A percentile compares a stretch with the other conserved stretches of the same genome.
phyloP scores from a whole-genome alignment of 2,888 invertebrate genomes.

The Pammene fasciana region DNA sequence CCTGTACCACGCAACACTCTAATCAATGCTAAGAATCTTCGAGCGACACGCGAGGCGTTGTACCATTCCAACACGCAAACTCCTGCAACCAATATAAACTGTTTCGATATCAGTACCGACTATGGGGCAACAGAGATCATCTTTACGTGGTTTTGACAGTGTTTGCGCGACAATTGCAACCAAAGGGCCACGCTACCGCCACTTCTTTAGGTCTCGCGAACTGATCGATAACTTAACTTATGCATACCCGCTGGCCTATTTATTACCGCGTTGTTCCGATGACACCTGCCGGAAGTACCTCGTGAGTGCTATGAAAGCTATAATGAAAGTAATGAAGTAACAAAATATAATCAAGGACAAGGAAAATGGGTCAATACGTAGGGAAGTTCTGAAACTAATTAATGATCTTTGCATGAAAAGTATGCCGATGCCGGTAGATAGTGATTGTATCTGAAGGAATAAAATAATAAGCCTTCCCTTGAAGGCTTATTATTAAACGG shows the following conservation, averaged over 20 bases:
- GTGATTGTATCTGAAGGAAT: no score
- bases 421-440: no score
- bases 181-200: conserved; percentile 46
- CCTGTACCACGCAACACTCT: conserved; percentile 66
- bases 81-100: background rate
- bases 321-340: background rate
- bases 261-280: conserved; percentile 30
- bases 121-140: background rate
- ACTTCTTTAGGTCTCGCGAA: conserved; percentile 46
- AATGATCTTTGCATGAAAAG: no score
- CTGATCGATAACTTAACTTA: conserved; percentile 72
- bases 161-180: background rate
- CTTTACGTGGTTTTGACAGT: background rate
- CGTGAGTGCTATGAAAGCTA: conserved; percentile 1
- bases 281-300: conserved; percentile 16
- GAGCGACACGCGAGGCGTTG: conserved; percentile 63
- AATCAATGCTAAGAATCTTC: conserved; percentile 75
- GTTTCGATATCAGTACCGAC: background rate
- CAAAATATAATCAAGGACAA: background rate
- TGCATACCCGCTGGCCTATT: conserved; percentile 61
- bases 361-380: no score
- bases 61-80: background rate
- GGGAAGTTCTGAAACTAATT: no score
- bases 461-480: no score
- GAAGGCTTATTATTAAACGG: no score